Conservation (phyloP, 2,113 vertebrate species). For the Jaculus jaculus region DNA sequence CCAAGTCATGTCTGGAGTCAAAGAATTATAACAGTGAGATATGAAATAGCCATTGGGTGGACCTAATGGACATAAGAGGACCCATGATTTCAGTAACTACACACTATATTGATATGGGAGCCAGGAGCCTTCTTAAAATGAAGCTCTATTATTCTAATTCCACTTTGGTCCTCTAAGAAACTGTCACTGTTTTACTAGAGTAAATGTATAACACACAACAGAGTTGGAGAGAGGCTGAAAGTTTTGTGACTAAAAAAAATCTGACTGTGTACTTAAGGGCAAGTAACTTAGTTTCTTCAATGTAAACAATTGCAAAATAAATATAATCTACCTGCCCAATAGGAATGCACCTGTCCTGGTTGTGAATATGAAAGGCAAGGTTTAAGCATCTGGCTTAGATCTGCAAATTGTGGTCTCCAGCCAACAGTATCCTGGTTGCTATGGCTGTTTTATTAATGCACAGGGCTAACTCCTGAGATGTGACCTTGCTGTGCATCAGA, state of each 20-base stretch:
- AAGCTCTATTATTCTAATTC: neutral
- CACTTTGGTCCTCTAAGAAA: neutral
- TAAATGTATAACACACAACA: neutral
- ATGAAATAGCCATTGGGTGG: neutral
- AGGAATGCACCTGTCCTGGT: slow-evolving; percentile 15
- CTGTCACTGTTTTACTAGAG: neutral
- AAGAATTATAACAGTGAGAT: neutral
- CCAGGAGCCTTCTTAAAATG: neutral
- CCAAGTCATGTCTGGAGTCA: slow-evolving; percentile 49
- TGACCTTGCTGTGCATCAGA: neutral
- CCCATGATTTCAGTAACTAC: slow-evolving; percentile 29
- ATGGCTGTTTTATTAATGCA: neutral
- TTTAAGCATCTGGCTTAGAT: neutral
- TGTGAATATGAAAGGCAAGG: neutral
- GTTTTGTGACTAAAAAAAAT: neutral
- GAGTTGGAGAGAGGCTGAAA: neutral
- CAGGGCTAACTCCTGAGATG: neutral
- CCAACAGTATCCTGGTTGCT: neutral
- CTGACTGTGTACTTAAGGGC: neutral
- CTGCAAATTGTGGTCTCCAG: neutral
- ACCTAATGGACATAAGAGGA: neutral
- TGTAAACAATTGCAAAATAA: neutral
- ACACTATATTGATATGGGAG: neutral
- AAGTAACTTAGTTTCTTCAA: neutral
- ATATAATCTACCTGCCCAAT: neutral